Conservation (phyloP, 2,113 vertebrate species). For the Myanophis thanlyinensis region DNA sequence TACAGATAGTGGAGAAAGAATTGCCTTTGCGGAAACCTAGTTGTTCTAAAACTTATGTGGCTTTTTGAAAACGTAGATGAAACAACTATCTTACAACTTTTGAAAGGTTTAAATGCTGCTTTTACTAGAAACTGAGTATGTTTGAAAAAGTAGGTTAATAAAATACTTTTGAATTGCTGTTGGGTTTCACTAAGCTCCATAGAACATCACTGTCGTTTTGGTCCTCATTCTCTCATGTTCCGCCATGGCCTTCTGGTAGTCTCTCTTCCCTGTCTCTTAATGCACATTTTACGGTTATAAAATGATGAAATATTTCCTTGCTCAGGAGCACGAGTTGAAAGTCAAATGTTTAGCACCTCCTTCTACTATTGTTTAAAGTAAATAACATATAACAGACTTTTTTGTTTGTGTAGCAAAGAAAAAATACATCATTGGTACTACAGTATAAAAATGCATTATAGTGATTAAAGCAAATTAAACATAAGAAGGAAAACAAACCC, state of each 20-base stretch:
- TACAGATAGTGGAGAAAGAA: not conserved
- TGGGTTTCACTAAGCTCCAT: not conserved
- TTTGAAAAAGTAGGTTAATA: not conserved
- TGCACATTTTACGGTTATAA: not conserved
- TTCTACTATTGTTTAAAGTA: not conserved
- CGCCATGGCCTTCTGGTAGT: not conserved
- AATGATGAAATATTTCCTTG: not conserved
- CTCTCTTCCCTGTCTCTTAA: not conserved
- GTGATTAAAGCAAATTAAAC: not conserved
- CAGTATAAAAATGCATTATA: not conserved
- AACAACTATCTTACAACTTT: not conserved
- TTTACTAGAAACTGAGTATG: not conserved
- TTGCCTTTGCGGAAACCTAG: not conserved
- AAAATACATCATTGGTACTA: not conserved
- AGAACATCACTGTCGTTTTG: not conserved
- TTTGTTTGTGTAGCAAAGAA: not conserved
- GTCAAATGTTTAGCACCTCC: not conserved
- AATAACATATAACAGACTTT: not conserved
- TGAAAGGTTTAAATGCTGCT: not conserved
- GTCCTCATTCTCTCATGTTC: not conserved
- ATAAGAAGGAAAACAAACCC: not conserved
- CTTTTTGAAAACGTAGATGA: not conserved
- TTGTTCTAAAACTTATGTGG: not conserved
- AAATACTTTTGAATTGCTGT: not conserved
- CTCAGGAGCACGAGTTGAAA: not conserved